Conservation (phyloP, 2,888 invertebrate species). For the Ischnus inquisitorius region DNA sequence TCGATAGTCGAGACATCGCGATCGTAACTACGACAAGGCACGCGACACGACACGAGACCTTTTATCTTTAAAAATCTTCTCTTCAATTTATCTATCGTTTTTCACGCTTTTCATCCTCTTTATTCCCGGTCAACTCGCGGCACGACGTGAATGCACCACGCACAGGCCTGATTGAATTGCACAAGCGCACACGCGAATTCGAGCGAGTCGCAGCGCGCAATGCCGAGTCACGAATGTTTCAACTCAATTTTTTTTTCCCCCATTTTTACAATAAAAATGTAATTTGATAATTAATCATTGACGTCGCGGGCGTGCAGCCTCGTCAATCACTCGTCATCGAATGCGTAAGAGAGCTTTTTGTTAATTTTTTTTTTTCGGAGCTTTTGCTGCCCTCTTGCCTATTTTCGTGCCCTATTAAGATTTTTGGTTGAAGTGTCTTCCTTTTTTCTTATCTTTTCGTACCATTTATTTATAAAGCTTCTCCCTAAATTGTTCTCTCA, state of each 20-base stretch:
- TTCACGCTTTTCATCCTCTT: conserved; percentile 11
- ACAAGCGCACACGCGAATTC: conserved; percentile 33
- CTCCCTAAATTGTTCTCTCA: conserved; percentile 53
- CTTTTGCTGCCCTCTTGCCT: conserved; percentile 5
- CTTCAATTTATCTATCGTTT: conserved; percentile 16
- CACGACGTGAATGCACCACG: conserved; percentile 45
- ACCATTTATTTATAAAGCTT: conserved; percentile 62
- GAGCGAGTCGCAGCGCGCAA: background rate
- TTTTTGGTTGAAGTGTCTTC: conserved; percentile 7
- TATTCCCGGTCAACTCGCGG: conserved; percentile 3
- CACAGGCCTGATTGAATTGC: conserved; percentile 19
- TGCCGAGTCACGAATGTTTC: conserved; percentile 13
- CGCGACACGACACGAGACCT: conserved; percentile 66
- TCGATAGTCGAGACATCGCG: conserved; percentile 50
- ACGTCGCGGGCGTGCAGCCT: conserved; percentile 40
- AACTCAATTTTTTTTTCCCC: background rate
- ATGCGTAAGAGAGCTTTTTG: conserved; percentile 32
- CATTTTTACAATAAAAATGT: background rate
- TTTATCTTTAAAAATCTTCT: too few relatives aligned
- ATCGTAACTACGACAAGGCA: conserved; percentile 65
- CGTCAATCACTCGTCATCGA: conserved; percentile 15
- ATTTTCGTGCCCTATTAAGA: conserved; percentile 40
- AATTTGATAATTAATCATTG: conserved; percentile 17
- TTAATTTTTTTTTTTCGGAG: conserved; percentile 29
- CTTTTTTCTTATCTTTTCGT: conserved; percentile 33